Conservation (phyloP, 2,113 vertebrate species). For the Sylvicapra grimmia region DNA sequence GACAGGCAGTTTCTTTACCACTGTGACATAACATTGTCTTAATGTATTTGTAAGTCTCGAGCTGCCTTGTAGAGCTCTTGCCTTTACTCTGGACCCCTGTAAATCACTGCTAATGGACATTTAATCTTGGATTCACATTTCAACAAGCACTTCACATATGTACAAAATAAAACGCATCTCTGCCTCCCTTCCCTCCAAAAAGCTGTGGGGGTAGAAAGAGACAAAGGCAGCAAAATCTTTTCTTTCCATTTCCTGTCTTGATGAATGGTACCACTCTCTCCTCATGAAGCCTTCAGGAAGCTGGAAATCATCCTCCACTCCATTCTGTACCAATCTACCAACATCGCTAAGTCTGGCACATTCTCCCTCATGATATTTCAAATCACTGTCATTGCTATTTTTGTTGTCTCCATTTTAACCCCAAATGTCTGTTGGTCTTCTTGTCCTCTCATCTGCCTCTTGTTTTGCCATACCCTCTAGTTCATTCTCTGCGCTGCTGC, state of each 20-base stretch:
- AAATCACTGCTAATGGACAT: conserved; percentile 30
- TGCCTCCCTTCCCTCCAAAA: neutral
- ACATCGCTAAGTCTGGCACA: neutral
- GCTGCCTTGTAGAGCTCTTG: neutral
- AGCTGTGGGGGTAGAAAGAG: neutral
- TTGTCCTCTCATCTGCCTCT: neutral
- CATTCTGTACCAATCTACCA: neutral
- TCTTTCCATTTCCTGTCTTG: neutral
- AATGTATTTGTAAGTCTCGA: neutral
- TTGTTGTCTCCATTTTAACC: conserved; percentile 21
- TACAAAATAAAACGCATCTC: conserved; percentile 5
- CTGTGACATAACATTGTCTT: neutral
- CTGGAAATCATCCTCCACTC: neutral
- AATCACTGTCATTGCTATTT: neutral
- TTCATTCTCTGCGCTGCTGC: conserved; percentile 23
- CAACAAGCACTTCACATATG: neutral
- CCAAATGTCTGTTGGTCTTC: neutral
- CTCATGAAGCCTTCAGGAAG: neutral
- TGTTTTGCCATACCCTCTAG: neutral
- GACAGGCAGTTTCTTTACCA: neutral
- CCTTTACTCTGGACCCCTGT: neutral
- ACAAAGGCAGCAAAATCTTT: neutral
- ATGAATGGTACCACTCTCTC: neutral
- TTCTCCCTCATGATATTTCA: neutral
- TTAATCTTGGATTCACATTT: conserved; percentile 23